Evolutionary conservation across 2,888 invertebrate species (phyloP), one percentile per base, ranked within the genome.

Genomic region (Tachystola acroxantha): DNA sequence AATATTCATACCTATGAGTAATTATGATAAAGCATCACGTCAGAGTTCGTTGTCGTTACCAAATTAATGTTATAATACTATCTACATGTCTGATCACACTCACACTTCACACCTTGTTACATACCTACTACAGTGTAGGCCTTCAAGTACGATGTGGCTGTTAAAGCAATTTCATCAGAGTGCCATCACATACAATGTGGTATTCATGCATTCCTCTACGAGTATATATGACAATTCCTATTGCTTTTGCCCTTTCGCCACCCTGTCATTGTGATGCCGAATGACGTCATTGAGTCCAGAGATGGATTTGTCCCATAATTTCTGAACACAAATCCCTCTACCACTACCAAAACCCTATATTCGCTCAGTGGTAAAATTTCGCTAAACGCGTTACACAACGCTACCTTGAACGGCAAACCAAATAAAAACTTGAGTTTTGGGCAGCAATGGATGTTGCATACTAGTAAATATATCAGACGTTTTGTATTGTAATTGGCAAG

Each of bases 261-360:
- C 57, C 72, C 75, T 71, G 80, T 78, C 82, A 78, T 80, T 80
- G 77, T 69, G 65, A 78, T 75, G 72, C 64, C 68, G 67, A 81
- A 82, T 77, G 81, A 81, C 77, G 79, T 82, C 82, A 81, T 85
- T 77, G 68, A 60, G 65, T 53, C 61, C 71, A 72, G 80, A 82
- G 84, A 85, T 82, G 80, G 78, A 84, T 84, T 79, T 69, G 62
- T 64, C 67, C 80, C 71, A 84, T 85, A 80, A 84, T 82, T 82
- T 71, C 78, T 75, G 80, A 61, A 79, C 67, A 67, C 70, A 64
- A 62, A 53, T 48, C 65, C 41, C 37, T 34, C 28, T 38, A 80
- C 66, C 47, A 53, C 32, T 32, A 46, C 27, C 34, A 14, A n/a
- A 9, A 10, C 6, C 22, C 31, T 34, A 34, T 20, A 37, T 34